A percentile compares a stretch with the other conserved stretches of the same genome.
These are phyloP conservation scores for Ploceus nigricollis DNA, from an alignment of 2,113 vertebrate genomes.

Conservation along the genomic window DNA sequence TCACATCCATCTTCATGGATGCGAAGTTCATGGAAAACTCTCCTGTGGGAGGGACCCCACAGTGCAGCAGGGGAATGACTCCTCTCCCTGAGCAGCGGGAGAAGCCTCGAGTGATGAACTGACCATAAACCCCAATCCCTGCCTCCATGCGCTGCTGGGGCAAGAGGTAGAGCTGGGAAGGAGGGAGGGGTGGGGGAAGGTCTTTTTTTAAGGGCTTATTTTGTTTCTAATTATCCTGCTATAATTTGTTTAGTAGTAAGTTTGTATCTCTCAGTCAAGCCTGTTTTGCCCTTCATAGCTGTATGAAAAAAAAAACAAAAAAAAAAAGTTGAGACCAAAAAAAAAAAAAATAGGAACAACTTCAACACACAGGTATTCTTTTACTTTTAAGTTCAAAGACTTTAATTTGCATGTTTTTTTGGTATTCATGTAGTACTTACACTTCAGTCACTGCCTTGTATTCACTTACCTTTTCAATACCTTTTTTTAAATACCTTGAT, in stretches of 20 bases:
- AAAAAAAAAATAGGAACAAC: no score
- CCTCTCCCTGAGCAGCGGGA: neutral
- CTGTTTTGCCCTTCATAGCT: neutral
- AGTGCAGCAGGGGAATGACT: neutral
- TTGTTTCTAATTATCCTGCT: neutral
- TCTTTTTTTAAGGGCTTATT: neutral
- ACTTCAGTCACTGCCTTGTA: no score
- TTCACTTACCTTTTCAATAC: no score
- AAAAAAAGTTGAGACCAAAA: no score
- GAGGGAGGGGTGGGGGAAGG: no score
- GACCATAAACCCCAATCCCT: neutral
- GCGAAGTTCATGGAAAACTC: neutral
- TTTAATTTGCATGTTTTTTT: no score
- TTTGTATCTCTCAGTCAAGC: neutral
- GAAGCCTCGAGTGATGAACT: fast-evolving
- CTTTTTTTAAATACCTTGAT: no score
- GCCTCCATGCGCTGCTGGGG: neutral
- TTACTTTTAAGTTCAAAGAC: no score
- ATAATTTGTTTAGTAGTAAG: neutral
- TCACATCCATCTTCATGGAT: no score
- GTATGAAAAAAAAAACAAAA: no score
- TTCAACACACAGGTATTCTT: no score
- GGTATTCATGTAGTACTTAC: no score
- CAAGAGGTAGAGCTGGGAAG: neutral
- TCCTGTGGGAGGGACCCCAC: neutral